Percentiles rank a stretch among this genome's conserved stretches.
These are phyloP conservation scores for Condylura cristata DNA, from an alignment of 2,113 vertebrate genomes.

Conservation along the genomic window DNA sequence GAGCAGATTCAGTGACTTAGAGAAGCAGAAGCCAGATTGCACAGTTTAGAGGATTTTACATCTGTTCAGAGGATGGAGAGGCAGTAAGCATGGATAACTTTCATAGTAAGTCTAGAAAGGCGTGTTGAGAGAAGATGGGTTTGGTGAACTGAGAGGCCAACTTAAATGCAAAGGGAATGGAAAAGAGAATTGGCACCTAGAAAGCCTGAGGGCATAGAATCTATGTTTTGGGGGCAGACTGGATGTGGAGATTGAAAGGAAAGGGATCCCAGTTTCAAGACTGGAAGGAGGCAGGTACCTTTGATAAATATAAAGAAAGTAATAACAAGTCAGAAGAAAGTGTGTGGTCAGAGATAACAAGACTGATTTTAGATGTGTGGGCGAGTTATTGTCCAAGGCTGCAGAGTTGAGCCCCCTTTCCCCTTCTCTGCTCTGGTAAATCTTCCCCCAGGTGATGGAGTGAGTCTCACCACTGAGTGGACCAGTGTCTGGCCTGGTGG, in stretches of 20 bases:
- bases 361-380: not conserved
- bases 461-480: not conserved
- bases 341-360: not conserved
- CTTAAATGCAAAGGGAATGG: not conserved
- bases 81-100: not conserved
- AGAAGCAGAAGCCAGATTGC: not conserved
- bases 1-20: not conserved
- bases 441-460: not conserved
- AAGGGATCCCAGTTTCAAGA: not conserved
- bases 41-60: not conserved
- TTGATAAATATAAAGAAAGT: not conserved
- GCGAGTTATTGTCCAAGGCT: constrained; percentile 10
- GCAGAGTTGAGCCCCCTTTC: not conserved
- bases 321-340: not conserved
- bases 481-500: not conserved
- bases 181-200: not conserved
- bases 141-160: not conserved
- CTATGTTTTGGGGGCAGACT: not conserved
- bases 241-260: not conserved
- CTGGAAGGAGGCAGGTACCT: not conserved
- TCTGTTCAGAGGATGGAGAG: not conserved
- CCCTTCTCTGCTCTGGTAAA: not conserved
- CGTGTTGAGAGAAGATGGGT: not conserved
- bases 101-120: not conserved
- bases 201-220: not conserved